phyloP scores from a whole-genome alignment of 2,113 vertebrate genomes.

The Neotragus pygmaeus region DNA sequence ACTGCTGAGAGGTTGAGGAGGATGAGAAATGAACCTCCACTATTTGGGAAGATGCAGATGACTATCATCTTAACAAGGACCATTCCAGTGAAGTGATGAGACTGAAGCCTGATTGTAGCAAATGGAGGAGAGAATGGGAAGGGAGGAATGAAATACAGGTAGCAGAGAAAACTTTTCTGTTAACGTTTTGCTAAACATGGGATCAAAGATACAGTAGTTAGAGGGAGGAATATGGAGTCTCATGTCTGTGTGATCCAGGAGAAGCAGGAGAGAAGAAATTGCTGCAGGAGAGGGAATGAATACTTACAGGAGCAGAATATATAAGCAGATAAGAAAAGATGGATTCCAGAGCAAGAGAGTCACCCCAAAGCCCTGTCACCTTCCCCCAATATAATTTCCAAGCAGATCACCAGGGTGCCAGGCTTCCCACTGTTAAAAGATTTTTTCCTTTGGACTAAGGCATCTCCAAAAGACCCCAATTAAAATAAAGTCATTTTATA shows the following conservation, averaged over 20 bases:
- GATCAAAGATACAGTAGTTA: neutral
- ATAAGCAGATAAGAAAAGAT: neutral
- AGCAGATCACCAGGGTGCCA: neutral
- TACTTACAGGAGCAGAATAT: neutral
- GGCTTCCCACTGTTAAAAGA: neutral
- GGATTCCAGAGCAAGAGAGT: neutral
- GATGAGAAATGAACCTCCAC: neutral
- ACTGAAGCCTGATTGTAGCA: neutral
- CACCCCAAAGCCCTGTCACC: neutral
- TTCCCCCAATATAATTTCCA: neutral
- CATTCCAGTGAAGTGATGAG: neutral
- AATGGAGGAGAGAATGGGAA: neutral
- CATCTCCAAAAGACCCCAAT: neutral
- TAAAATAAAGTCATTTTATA: slow-evolving; percentile 27
- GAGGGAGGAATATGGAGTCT: neutral
- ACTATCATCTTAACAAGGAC: neutral
- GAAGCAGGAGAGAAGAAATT: slow-evolving; percentile 1
- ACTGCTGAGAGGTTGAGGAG: neutral
- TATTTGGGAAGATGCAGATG: neutral
- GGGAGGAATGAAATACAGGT: neutral
- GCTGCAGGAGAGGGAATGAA: neutral
- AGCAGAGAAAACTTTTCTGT: neutral
- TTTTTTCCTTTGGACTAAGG: neutral
- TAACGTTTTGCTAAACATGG: slow-evolving; percentile 2
- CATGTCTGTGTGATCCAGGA: neutral